A percentile compares a stretch with the other conserved stretches of the same genome.
phyloP scores from a whole-genome alignment of 2,797 vertebrate species.

The Gila robusta region DNA sequence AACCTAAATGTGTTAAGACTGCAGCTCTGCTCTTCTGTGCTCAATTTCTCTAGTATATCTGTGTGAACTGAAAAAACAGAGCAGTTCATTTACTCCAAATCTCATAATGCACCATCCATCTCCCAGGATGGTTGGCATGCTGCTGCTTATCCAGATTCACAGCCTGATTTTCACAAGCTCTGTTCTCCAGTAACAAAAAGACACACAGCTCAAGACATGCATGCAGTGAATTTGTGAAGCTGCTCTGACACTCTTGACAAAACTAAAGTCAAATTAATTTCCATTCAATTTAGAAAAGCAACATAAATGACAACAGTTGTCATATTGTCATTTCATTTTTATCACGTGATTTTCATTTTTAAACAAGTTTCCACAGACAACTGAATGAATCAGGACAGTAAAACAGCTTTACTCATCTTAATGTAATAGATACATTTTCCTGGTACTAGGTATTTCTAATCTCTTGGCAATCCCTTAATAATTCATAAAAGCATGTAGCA shows the following conservation, averaged over 20 bases:
- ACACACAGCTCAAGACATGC: background rate
- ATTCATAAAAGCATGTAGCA: constrained; percentile 22
- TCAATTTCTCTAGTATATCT: constrained; percentile 13
- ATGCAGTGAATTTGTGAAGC: background rate
- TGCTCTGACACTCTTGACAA: background rate
- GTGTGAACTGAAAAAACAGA: constrained; percentile 8
- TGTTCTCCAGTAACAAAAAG: constrained; percentile 27
- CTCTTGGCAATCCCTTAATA: constrained; percentile 19
- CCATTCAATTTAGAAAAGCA: background rate
- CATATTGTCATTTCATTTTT: background rate
- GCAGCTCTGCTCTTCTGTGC: background rate
- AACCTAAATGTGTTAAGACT: constrained; percentile 9
- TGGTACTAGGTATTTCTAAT: background rate
- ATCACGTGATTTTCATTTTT: background rate
- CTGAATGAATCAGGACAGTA: background rate
- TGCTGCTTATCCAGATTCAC: constrained; percentile 6
- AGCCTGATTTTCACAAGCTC: constrained; percentile 14
- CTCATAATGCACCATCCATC: constrained; percentile 16
- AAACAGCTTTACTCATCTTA: background rate
- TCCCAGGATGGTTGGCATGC: constrained; percentile 1
- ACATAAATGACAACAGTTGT: background rate
- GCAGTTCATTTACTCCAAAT: constrained; percentile 24
- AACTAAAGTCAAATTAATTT: background rate
- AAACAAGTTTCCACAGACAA: background rate
- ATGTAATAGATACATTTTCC: constrained; percentile 10